Percentiles rank a stretch among this genome's conserved stretches.
These are phyloP conservation scores for Eulemur albifrons DNA, from an alignment of 2,797 vertebrate genomes.

Conservation along the genomic window DNA sequence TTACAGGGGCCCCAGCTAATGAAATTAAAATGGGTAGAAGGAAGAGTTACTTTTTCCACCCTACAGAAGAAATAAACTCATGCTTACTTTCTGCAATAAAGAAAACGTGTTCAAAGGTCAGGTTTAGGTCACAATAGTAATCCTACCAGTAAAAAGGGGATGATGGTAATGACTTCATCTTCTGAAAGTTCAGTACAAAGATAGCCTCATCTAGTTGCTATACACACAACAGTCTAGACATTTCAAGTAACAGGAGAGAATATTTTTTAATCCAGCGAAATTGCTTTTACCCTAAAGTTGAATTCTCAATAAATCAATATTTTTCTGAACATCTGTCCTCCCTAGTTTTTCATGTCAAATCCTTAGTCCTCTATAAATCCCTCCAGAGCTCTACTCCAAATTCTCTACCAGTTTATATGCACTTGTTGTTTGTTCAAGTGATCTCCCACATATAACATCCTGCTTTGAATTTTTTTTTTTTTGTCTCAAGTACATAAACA, in stretches of 20 bases:
- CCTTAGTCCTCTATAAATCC: not conserved
- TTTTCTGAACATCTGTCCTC: not conserved
- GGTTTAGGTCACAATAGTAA: not conserved
- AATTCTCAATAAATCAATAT: constrained; percentile 32
- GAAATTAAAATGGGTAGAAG: not conserved
- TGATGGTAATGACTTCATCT: not conserved
- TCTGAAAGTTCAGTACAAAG: not conserved
- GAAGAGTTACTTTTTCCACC: not conserved
- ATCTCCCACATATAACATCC: not conserved
- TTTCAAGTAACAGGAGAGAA: not conserved
- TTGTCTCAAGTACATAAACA: not conserved
- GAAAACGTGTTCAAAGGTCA: not conserved
- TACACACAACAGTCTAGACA: not conserved
- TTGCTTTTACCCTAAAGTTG: not conserved
- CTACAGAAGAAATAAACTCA: not conserved
- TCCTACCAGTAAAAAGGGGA: not conserved
- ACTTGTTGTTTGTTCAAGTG: not conserved
- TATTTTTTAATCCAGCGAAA: constrained; percentile 12
- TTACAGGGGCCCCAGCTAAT: not conserved
- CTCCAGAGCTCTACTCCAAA: not conserved
- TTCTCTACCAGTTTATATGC: not conserved
- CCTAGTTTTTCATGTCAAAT: constrained; percentile 24
- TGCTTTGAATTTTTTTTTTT: not conserved
- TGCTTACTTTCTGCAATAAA: not conserved
- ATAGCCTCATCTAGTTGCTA: not conserved